Base-by-base conservation (phyloP, 92 coral and sea anemone species). In the Epizoanthus fatuus region DNA sequence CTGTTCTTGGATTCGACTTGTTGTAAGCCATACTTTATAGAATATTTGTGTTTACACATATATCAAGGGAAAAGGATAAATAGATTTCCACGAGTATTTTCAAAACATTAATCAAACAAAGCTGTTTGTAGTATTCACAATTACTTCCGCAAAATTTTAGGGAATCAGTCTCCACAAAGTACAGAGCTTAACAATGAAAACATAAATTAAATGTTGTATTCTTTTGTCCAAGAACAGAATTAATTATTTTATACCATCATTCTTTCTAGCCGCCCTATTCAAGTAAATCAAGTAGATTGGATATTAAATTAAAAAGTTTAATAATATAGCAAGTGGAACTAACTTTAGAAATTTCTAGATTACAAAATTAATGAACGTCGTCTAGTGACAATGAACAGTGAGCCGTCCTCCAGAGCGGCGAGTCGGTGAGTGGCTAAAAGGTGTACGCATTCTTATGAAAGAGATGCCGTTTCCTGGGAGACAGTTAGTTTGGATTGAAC, bases 151-250 rank as follows among this genome's bases (percentile, higher is more conserved):
- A 44, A 5, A 44, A 44, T 44, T 44, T 5, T 44, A 44, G 9
- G 10, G 10, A 44, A 44, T 44, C 49, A 4, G 49, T 44, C 9
- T 44, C 10, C 49, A 5, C 49, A 44, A 44, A 44, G 49, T 44
- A 44, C 49, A 44, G 49, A 44, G 49, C 49, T 44, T 5, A 29
- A 44, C 49, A 44, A 44, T 44, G 49, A 44, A 44, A 44, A 44
- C 69, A 64, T 64, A 29, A 10, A 9, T 40, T 25, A 40, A 64
- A 64, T 64, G 42, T 4, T 5, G 20, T 64, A 25, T 16, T 10
- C 69, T 14, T 64, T 64, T 64, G 69, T 64, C 44, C 69, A 16
- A 64, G 42, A 64, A 29, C n/a, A 64, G 44, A 14, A 17, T 40
- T 14, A 32, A 14, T 32, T 40, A 3, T 29, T 37, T 64, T 32